These are phyloP conservation scores for Orchesella flavescens DNA, from an alignment of 2,888 invertebrate genomes.

Conservation along the genomic window DNA sequence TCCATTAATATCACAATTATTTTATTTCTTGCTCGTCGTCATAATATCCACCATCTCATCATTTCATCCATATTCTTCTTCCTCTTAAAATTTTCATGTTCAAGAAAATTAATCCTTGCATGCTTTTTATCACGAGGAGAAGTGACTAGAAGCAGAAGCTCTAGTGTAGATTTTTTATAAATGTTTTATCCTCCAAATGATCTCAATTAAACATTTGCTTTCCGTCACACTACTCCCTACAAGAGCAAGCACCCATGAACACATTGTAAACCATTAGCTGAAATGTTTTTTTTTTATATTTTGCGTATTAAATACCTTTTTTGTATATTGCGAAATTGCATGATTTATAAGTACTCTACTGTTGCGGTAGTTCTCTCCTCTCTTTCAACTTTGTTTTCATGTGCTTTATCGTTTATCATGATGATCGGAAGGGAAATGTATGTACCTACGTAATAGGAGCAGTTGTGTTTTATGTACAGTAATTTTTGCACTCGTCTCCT, in stretches of 20 bases:
- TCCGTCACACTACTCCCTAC: slow-evolving; percentile 4
- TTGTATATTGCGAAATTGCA: slow-evolving; percentile 49
- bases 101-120: slow-evolving; percentile 48
- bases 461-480: neutral
- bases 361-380: neutral
- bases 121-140: slow-evolving; percentile 36
- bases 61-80: no score
- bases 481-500: slow-evolving; percentile 18
- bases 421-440: no score
- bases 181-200: slow-evolving; percentile 48
- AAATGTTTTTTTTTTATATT: no score
- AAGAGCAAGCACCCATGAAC: slow-evolving; percentile 6
- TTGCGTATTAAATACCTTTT: neutral
- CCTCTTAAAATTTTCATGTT: slow-evolving; percentile 21
- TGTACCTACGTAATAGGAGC: no score
- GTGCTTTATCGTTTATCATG: no score
- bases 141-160: no score
- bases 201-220: slow-evolving; percentile 36
- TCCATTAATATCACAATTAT: slow-evolving; percentile 44
- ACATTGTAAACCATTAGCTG: slow-evolving; percentile 33
- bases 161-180: neutral
- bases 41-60: no score
- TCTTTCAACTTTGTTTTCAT: neutral
- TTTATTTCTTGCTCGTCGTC: no score
- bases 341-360: slow-evolving; percentile 14